Conservation (phyloP, 2,113 vertebrate species). For the Otocyon megalotis region DNA sequence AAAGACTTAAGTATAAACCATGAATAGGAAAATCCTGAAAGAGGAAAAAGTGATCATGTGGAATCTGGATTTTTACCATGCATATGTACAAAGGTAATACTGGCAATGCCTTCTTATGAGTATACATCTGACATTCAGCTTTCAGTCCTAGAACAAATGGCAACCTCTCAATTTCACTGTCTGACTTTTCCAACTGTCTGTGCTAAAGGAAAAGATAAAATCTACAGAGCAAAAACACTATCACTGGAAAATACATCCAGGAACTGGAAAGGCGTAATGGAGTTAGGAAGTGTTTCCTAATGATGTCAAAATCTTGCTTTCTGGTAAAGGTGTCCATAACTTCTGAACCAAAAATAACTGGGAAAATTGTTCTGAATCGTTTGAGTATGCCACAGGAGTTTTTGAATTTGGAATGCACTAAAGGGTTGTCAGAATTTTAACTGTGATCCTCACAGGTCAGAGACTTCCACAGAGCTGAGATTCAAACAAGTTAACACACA, state of each 20-base stretch:
- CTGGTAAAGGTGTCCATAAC: background rate
- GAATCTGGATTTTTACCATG: background rate
- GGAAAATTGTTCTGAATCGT: background rate
- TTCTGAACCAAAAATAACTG: slow-evolving; percentile 8
- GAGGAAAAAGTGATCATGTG: background rate
- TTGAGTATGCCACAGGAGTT: background rate
- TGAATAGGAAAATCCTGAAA: background rate
- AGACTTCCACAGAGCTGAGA: background rate
- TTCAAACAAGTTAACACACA: slow-evolving; percentile 11
- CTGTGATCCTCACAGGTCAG: slow-evolving; percentile 27
- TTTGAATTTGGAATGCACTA: background rate
- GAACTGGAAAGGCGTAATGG: background rate
- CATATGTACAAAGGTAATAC: background rate
- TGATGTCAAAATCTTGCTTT: background rate
- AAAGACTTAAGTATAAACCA: background rate
- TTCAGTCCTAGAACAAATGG: background rate
- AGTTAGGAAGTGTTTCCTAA: background rate
- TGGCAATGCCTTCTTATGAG: background rate
- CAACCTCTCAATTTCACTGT: background rate
- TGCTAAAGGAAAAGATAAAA: background rate
- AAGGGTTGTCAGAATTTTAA: background rate
- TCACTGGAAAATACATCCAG: background rate
- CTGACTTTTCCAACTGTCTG: background rate
- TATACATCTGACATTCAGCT: background rate
- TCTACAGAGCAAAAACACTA: background rate